Conservation (phyloP, 1,140 invertebrate genomes). For the Eupristina koningsbergeri region DNA sequence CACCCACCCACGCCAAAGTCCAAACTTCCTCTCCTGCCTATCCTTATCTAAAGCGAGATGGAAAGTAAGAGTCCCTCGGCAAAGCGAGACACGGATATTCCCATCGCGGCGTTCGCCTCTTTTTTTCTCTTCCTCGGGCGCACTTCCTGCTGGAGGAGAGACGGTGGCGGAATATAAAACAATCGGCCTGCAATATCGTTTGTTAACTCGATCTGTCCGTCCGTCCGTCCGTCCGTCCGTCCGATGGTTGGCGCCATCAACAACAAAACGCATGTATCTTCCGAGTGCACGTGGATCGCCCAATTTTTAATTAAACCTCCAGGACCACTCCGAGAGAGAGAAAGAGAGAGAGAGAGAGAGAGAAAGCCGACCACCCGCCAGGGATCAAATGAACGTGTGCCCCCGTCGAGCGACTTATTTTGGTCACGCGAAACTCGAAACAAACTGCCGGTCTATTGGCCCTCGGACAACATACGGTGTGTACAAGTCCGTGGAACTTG, state of each 20-base stretch:
- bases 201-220: conserved; percentile 46
- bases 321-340: background rate
- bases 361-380: conserved; percentile 57
- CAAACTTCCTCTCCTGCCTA: background rate
- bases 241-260: background rate
- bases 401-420: conserved; percentile 61
- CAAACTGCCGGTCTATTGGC: conserved; percentile 51
- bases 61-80: background rate
- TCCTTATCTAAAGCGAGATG: background rate
- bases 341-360: background rate
- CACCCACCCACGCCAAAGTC: background rate
- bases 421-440: conserved; percentile 59
- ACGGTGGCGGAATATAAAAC: conserved; percentile 56
- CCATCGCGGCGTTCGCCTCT: conserved; percentile 6
- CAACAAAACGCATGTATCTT: background rate
- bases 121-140: background rate
- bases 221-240: conserved; percentile 9
- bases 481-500: background rate
- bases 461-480: background rate
- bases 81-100: background rate
- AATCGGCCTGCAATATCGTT: conserved; percentile 58
- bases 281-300: conserved; percentile 44
- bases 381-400: conserved; percentile 58
- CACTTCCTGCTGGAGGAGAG: background rate
- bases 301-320: conserved; percentile 67